Evolutionary conservation across 2,113 vertebrate species (phyloP).

Genomic region (Tragelaphus buxtoni): DNA sequence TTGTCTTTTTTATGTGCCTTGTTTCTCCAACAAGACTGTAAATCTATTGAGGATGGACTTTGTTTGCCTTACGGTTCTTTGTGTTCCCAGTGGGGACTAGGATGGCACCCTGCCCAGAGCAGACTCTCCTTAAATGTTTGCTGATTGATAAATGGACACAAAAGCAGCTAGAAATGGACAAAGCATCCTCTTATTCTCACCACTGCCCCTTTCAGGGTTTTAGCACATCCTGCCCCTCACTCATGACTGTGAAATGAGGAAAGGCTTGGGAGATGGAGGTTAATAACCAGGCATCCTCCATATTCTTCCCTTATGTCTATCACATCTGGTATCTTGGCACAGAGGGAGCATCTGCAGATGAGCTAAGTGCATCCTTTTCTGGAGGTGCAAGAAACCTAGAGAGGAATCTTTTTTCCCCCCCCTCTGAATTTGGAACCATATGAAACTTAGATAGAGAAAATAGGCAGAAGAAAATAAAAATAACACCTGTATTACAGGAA

Average conservation of each 20-base stretch:
- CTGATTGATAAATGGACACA: not conserved
- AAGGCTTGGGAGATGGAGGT: not conserved
- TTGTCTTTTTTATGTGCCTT: not conserved
- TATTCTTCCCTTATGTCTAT: not conserved
- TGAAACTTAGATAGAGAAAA: not conserved
- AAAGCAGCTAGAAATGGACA: not conserved
- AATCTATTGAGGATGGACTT: not conserved
- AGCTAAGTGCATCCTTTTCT: not conserved
- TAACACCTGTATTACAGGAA: not conserved
- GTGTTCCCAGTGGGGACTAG: not conserved
- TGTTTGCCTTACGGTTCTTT: not conserved
- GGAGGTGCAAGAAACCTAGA: not conserved
- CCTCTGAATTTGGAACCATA: not conserved
- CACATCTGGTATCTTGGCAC: not conserved
- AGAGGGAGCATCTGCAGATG: not conserved
- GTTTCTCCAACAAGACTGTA: not conserved
- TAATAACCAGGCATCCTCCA: too few relatives aligned
- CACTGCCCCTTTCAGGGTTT: not conserved
- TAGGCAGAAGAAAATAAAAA: not conserved
- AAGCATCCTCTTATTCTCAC: not conserved
- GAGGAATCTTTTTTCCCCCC: fast-evolving
- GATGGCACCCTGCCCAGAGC: not conserved
- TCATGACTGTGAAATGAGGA: not conserved
- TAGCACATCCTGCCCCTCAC: not conserved
- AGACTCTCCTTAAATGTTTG: not conserved